Evolutionary conservation across 1,140 invertebrate species (phyloP).

Genomic region (Araneus ventricosus): DNA sequence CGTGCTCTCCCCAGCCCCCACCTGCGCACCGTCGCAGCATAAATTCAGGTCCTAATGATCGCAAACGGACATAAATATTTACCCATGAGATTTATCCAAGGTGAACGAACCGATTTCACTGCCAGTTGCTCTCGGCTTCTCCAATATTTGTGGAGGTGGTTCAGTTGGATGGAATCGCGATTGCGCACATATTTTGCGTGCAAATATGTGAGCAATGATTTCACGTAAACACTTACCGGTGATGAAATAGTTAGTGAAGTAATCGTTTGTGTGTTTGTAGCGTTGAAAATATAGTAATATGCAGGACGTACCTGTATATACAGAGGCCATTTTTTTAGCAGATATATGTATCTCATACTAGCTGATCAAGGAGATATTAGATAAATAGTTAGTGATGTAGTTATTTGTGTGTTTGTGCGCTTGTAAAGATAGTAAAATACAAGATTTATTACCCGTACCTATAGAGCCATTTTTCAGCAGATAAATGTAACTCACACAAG

Average conservation of each 20-base stretch:
- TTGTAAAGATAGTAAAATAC: too few species aligned
- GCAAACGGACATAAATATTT: constrained; percentile 16
- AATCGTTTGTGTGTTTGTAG: too few species aligned
- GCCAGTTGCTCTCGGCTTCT: neutral
- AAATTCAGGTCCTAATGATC: neutral
- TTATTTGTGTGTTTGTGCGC: too few species aligned
- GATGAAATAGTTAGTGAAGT: neutral
- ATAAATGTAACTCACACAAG: too few species aligned
- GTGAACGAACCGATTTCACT: constrained; percentile 2
- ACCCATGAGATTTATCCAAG: constrained; percentile 2
- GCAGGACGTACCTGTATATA: neutral
- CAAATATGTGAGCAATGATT: neutral
- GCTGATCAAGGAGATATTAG: too few species aligned
- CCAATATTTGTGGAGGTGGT: constrained; percentile 5
- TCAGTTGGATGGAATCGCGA: neutral
- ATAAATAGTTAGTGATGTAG: too few species aligned
- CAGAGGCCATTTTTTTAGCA: neutral
- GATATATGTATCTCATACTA: neutral
- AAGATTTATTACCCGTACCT: too few species aligned
- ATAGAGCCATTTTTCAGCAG: too few species aligned
- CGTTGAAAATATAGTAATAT: too few species aligned
- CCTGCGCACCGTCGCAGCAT: neutral
- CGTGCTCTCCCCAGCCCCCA: neutral
- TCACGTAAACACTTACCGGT: neutral
- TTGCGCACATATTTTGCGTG: neutral